Evolutionary conservation across 1,140 invertebrate genomes (phyloP).

Genomic region (Dendroctonus ponderosae): DNA sequence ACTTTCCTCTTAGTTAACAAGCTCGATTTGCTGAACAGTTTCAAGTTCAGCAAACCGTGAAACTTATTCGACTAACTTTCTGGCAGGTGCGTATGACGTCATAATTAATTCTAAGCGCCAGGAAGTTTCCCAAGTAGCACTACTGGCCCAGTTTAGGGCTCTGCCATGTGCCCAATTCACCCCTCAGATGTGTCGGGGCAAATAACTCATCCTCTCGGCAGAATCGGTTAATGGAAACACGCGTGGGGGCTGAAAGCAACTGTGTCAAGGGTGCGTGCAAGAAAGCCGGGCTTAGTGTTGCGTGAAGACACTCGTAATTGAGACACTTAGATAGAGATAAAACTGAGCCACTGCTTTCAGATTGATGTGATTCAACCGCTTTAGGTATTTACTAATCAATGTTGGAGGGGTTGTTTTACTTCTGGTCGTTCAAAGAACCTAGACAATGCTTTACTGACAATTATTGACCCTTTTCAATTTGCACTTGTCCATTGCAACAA

Average conservation of each 20-base stretch:
- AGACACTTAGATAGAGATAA: no score
- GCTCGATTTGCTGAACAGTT: neutral
- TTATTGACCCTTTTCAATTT: no score
- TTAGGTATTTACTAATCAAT: no score
- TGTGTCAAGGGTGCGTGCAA: slow-evolving; percentile 13
- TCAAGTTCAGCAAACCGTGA: slow-evolving; percentile 2
- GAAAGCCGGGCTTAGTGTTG: neutral
- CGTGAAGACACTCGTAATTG: neutral
- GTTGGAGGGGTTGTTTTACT: no score
- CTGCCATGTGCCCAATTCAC: slow-evolving; percentile 3
- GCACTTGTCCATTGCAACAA: no score
- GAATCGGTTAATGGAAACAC: slow-evolving; percentile 12
- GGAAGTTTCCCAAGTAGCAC: slow-evolving; percentile 20
- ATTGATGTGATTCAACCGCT: no score
- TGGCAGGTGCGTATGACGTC: slow-evolving; percentile 19
- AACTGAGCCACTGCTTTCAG: no score
- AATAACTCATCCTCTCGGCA: slow-evolving; percentile 5
- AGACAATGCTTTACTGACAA: no score
- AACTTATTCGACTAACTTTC: slow-evolving; percentile 1
- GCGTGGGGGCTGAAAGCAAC: slow-evolving; percentile 7
- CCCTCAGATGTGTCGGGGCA: neutral
- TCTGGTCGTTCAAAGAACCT: no score
- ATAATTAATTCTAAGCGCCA: slow-evolving; percentile 20
- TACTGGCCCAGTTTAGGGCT: slow-evolving; percentile 20
- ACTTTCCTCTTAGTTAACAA: no score